phyloP scores from a whole-genome alignment of 1,140 invertebrate genomes.

The Thrips palmi region DNA sequence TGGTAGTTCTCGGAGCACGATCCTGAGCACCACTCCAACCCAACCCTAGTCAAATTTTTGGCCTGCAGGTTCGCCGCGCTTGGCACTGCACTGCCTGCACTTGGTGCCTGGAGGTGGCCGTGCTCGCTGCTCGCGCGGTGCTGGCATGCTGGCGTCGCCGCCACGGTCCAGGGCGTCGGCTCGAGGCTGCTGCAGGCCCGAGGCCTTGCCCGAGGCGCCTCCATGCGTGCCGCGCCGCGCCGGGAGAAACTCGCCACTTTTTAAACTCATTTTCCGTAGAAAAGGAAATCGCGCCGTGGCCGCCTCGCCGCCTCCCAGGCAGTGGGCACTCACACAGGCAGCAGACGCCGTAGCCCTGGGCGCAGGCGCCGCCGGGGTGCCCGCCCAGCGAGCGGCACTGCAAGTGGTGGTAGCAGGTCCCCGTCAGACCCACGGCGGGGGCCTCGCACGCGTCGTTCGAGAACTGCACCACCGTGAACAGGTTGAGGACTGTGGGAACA shows the following conservation, averaged over 20 bases:
- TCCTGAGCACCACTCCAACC: no score
- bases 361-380: slow-evolving; percentile 40
- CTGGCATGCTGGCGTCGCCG: no score
- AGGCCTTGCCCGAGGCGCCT: slow-evolving; percentile 1
- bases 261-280: slow-evolving; percentile 19
- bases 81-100: no score
- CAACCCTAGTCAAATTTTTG: no score
- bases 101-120: no score
- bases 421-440: slow-evolving; percentile 32
- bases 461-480: slow-evolving; percentile 56
- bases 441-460: slow-evolving; percentile 38
- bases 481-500: slow-evolving; percentile 29
- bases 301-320: slow-evolving; percentile 21
- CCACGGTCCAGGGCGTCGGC: no score
- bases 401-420: slow-evolving; percentile 42
- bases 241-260: background rate
- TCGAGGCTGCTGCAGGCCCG: no score
- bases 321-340: slow-evolving; percentile 40
- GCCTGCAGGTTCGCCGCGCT: no score
- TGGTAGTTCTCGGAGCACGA: no score
- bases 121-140: no score
- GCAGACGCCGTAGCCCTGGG: slow-evolving; percentile 53
- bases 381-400: slow-evolving; percentile 44
- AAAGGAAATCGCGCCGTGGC: slow-evolving; percentile 24
- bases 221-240: background rate